phyloP scores from a whole-genome alignment of 2,888 invertebrate genomes.

The Spodoptera exigua region DNA sequence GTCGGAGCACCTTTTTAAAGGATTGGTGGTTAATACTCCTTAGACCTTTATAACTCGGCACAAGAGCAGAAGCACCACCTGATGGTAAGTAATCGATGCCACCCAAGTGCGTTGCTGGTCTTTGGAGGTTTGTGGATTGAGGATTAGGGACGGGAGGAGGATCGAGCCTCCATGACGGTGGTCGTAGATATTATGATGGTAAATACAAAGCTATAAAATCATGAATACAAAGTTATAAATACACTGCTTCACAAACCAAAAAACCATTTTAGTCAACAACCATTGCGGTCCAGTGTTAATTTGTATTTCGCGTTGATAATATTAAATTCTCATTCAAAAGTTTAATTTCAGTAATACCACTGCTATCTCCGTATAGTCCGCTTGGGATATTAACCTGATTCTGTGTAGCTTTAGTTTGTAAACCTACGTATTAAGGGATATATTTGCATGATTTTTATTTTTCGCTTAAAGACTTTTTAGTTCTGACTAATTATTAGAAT shows the following conservation, averaged over 20 bases:
- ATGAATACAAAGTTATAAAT: background rate
- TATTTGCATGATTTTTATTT: background rate
- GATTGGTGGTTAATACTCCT: no score
- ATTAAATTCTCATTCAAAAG: slow-evolving; percentile 12
- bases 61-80: no score
- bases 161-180: no score
- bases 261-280: slow-evolving; percentile 9
- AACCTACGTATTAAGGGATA: slow-evolving; percentile 1
- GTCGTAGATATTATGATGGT: no score
- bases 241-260: background rate
- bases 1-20: no score
- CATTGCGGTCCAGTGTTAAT: background rate
- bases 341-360: slow-evolving; percentile 11
- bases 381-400: slow-evolving; percentile 6
- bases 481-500: no score
- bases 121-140: no score
- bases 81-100: no score
- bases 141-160: no score
- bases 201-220: background rate
- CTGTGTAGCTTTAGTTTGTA: background rate
- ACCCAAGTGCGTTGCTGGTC: no score
- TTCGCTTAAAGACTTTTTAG: slow-evolving; percentile 14
- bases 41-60: no score
- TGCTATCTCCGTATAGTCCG: slow-evolving; percentile 7
- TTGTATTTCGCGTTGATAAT: slow-evolving; percentile 19